A percentile compares a stretch with the other conserved stretches of the same genome.
phyloP scores from a whole-genome alignment of 92 coral and sea anemone species.

The Meandrina meandrites region DNA sequence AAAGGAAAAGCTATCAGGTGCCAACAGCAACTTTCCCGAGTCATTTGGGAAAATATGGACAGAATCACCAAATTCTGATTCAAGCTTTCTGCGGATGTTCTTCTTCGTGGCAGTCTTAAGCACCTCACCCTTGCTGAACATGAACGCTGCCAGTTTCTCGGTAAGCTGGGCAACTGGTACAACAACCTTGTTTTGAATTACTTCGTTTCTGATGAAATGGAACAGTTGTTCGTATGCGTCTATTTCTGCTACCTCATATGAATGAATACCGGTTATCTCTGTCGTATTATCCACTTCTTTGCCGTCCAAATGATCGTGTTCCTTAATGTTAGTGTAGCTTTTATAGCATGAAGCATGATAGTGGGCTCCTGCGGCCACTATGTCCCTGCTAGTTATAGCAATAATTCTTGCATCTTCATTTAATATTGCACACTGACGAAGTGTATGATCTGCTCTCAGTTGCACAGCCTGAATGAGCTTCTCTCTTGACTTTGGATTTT shows the following conservation, averaged over 20 bases:
- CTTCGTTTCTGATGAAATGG: slow-evolving; percentile 39
- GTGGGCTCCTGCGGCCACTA: slow-evolving; percentile 34
- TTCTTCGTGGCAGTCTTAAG: slow-evolving; percentile 47
- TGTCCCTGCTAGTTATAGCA: slow-evolving; percentile 13
- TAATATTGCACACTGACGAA: slow-evolving; percentile 22
- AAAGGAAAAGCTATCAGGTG: slow-evolving; percentile 38
- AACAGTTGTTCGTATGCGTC: slow-evolving; percentile 44
- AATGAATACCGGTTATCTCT: slow-evolving; percentile 14
- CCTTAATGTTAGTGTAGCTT: slow-evolving; percentile 16
- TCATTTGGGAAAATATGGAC: slow-evolving; percentile 34
- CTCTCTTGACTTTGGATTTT: slow-evolving; percentile 44
- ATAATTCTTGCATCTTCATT: slow-evolving; percentile 18
- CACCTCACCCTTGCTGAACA: slow-evolving; percentile 40
- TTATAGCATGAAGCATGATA: slow-evolving; percentile 22
- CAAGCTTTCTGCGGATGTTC: slow-evolving; percentile 47
- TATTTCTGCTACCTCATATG: slow-evolving; percentile 33
- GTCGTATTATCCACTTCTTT: slow-evolving; percentile 17
- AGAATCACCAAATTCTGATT: slow-evolving; percentile 34
- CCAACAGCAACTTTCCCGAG: slow-evolving; percentile 28
- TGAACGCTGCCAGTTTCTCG: slow-evolving; percentile 42
- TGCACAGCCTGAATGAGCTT: slow-evolving; percentile 39
- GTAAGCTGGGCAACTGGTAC: slow-evolving; percentile 42
- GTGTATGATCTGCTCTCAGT: slow-evolving; percentile 41
- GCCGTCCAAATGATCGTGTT: slow-evolving; percentile 14
- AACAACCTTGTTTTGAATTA: slow-evolving; percentile 30